Conservation (phyloP, 2,888 invertebrate genomes). For the Barypeithes pellucidus region DNA sequence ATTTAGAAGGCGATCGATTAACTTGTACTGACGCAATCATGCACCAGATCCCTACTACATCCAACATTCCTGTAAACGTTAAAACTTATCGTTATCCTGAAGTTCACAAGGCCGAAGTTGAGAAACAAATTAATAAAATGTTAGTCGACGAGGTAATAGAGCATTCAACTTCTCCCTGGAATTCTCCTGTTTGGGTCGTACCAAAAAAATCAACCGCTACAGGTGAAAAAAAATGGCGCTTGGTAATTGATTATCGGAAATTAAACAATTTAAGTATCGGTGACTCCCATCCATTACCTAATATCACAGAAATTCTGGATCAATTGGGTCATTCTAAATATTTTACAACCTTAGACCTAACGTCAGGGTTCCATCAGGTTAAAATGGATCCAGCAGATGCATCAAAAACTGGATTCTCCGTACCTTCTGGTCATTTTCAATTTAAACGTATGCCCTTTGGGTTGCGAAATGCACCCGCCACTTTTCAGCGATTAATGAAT, state of each 20-base stretch:
- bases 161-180: constrained; percentile 23
- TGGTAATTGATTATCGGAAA: constrained; percentile 11
- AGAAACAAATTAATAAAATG: constrained; percentile 13
- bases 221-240: neutral
- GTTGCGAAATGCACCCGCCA: constrained; percentile 55
- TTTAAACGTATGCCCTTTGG: constrained; percentile 58
- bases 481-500: constrained; percentile 58
- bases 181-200: constrained; percentile 27
- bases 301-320: constrained; percentile 20
- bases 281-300: neutral
- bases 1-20: constrained; percentile 28
- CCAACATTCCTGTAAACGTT: constrained; percentile 20
- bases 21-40: constrained; percentile 17
- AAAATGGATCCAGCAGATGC: constrained; percentile 8
- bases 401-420: constrained; percentile 18
- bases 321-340: constrained; percentile 25
- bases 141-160: constrained; percentile 19
- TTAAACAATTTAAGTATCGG: neutral
- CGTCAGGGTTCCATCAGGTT: constrained; percentile 24
- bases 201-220: constrained; percentile 10
- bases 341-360: constrained; percentile 19
- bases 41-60: constrained; percentile 23
- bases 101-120: constrained; percentile 8
- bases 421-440: constrained; percentile 54
- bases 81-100: constrained; percentile 30